Percentiles rank a stretch among this genome's conserved stretches.
Evolutionary conservation across 2,797 vertebrate genomes (phyloP).

Genomic region (Pseudochirops corinnae): DNA sequence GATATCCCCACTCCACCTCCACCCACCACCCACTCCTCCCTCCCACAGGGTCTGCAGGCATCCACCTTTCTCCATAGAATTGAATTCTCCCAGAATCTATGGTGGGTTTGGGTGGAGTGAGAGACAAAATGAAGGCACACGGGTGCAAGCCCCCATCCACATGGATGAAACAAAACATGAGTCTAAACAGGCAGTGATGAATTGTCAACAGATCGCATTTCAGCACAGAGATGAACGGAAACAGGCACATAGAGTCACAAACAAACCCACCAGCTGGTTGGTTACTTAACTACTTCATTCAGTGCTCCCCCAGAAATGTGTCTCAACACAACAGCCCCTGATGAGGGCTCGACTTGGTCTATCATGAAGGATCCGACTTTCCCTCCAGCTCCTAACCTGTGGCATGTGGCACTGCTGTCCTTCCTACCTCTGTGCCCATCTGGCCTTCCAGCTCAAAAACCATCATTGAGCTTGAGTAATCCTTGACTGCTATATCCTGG

Average conservation of each 20-base stretch:
- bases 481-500: neutral
- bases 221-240: neutral
- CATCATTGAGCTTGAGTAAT: neutral
- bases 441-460: neutral
- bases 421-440: neutral
- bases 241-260: neutral
- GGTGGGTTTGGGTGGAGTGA: neutral
- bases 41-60: neutral
- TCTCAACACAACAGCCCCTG: neutral
- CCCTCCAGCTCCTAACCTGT: neutral
- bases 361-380: neutral
- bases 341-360: neutral
- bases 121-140: neutral
- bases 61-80: neutral
- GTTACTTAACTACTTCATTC: neutral
- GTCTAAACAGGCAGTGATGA: neutral
- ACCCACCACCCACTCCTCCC: neutral
- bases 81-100: neutral
- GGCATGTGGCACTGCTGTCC: neutral
- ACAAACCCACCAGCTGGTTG: neutral
- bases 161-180: neutral
- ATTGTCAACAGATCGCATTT: neutral
- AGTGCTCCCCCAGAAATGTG: neutral
- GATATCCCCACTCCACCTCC: neutral
- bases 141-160: neutral